phyloP scores from a whole-genome alignment of 2,888 invertebrate genomes.

The Eristalis pertinax region DNA sequence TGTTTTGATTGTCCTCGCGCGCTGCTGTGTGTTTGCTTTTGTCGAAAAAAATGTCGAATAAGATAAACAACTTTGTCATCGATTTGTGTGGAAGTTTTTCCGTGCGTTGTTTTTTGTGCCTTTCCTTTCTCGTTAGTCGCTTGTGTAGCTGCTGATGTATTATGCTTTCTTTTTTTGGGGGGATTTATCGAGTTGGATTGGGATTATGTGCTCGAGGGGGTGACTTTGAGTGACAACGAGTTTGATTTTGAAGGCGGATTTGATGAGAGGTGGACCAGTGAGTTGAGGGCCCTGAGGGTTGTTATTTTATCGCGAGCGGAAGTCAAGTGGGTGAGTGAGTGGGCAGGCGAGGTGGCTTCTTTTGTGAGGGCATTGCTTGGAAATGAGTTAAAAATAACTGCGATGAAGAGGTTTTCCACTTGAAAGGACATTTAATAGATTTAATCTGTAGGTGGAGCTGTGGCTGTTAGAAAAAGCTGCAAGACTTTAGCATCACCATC shows the following conservation, averaged over 20 bases:
- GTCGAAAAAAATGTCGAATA: conserved; percentile 29
- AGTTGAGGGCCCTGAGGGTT: not conserved
- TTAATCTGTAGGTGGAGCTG: too few species aligned
- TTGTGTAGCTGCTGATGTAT: conserved; percentile 28
- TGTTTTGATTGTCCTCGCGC: conserved; percentile 33
- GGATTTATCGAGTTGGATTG: conserved; percentile 28
- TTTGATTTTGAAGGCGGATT: not conserved
- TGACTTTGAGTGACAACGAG: conserved; percentile 15
- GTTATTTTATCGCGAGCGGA: not conserved
- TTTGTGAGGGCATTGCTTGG: not conserved
- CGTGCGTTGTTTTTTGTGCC: not conserved
- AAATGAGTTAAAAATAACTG: not conserved
- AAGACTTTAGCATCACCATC: too few species aligned
- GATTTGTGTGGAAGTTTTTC: conserved; percentile 15
- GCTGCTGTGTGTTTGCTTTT: conserved; percentile 22
- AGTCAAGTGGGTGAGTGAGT: not conserved
- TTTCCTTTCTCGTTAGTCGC: conserved; percentile 1
- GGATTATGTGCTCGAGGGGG: conserved; percentile 14
- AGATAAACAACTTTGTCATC: conserved; percentile 46
- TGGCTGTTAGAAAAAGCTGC: too few species aligned
- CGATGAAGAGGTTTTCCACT: not conserved
- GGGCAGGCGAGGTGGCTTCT: too few species aligned
- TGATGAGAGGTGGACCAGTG: not conserved
- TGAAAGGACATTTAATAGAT: not conserved
- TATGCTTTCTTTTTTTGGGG: conserved; percentile 28